Percentiles rank a stretch among this genome's conserved stretches.
Evolutionary conservation across 2,888 invertebrate species (phyloP).

Genomic region (Philhelius pedissequus): DNA sequence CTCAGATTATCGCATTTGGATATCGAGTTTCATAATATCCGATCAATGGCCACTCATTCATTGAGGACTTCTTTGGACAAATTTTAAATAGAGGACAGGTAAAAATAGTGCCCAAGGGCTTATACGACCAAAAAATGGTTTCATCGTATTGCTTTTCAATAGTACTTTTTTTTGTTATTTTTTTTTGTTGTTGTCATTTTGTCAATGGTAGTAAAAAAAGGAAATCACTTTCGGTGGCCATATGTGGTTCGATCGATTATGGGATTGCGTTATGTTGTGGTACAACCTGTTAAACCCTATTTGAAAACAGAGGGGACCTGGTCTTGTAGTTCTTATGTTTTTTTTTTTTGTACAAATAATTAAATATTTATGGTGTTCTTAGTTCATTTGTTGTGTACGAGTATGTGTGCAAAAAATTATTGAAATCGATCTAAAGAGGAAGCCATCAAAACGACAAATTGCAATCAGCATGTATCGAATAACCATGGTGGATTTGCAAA

Average conservation of each 20-base stretch:
- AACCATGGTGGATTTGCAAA: conserved; percentile 13
- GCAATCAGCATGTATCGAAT: conserved; percentile 66
- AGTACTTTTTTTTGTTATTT: conserved; percentile 5
- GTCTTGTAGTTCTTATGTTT: background rate
- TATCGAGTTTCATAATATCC: conserved; percentile 64
- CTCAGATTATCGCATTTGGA: conserved; percentile 41
- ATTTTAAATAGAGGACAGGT: background rate
- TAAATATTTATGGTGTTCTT: conserved; percentile 56
- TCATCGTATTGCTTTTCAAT: background rate
- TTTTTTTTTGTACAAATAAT: conserved; percentile 34
- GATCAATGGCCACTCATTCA: conserved; percentile 35
- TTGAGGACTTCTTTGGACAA: conserved; percentile 18
- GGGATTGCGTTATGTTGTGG: conserved; percentile 72
- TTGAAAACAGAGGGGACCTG: conserved; percentile 5
- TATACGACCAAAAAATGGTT: conserved; percentile 26
- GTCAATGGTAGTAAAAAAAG: conserved; percentile 71
- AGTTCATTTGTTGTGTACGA: background rate
- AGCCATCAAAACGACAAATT: conserved; percentile 77
- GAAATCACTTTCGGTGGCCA: conserved; percentile 58
- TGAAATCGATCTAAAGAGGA: conserved; percentile 79
- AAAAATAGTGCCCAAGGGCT: conserved; percentile 57
- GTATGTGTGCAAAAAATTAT: conserved; percentile 54
- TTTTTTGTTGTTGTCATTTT: no score
- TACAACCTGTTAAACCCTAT: conserved; percentile 71
- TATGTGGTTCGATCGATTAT: conserved; percentile 74